Base-by-base conservation (phyloP, 2,888 invertebrate genomes). In the Macaria liturata region DNA sequence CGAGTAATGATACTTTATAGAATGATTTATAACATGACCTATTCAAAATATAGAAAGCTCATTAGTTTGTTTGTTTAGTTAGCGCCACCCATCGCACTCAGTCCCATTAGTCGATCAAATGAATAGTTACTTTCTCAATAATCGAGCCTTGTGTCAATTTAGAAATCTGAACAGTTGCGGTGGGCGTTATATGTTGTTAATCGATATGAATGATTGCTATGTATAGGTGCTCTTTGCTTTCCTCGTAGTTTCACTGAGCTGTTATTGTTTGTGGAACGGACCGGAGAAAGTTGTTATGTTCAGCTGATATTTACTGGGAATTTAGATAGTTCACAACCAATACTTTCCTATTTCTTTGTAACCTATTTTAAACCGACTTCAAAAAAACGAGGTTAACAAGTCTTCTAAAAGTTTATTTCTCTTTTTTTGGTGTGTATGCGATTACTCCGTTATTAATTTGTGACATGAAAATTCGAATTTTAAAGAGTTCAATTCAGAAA, bases 161-260 rank as follows among this genome's bases (percentile, higher is more conserved):
- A 56, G 46, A 68, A 63, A 69, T 64, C 65, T 62, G 46, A 55
- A 65, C 62, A 67, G 66, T 59, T 61, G 37, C 45, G 54, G 72
- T 69, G 62, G 71, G 69, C 68, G 70, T 65, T 53, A 54, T 64
- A 67, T 43, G 69, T 69, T 59, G 70, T 70, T 71, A 69, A 67
- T 70, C 65, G 69, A 65, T 65, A 68, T 56, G 63, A 68, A 68
- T 72, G 70, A 71, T 74, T 65, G 71, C 72, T 52, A 47, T 52
- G 52, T 71, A 20, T 20, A 20, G 20, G 66, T 63, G 70, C 61
- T 67, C 66, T 67, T 64, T 61, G 56, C 63, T 61, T 61, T 61
- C 56, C 62, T 50, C 49, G 57, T 55, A 61, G 54, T 59, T 65
- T 61, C 57, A 59, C 61, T 64, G 55, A 62, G 40, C 61, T 58